A percentile compares a stretch with the other conserved stretches of the same genome.
phyloP scores from a whole-genome alignment of 2,797 vertebrate species.

The Propithecus perrieri region DNA sequence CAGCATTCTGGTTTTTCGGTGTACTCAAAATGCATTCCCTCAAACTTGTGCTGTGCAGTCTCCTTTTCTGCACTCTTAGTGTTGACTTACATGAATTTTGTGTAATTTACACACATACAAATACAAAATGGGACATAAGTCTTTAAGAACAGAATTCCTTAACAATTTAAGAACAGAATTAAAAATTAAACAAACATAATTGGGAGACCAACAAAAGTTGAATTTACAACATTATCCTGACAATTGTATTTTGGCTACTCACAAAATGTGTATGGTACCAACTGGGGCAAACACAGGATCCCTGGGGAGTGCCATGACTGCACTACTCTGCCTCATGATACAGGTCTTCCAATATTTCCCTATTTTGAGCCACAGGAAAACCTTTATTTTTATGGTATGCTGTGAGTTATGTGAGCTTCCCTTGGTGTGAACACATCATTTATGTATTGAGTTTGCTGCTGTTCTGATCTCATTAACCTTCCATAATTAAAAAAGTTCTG shows the following conservation, averaged over 20 bases:
- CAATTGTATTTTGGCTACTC: background rate
- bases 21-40: background rate
- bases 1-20: background rate
- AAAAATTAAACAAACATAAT: background rate
- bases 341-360: background rate
- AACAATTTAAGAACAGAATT: conserved; percentile 9
- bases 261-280: background rate
- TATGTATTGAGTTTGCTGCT: conserved; percentile 9
- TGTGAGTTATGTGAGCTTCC: background rate
- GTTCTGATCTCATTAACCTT: background rate
- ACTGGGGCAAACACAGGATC: background rate
- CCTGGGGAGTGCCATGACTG: background rate
- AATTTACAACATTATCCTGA: background rate
- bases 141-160: background rate
- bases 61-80: background rate
- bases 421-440: background rate
- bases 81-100: background rate
- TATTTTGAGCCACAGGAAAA: background rate
- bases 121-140: background rate
- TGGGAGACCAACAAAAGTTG: background rate
- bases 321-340: background rate
- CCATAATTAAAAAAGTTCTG: background rate
- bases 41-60: background rate
- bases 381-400: background rate
- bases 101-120: background rate